A percentile compares a stretch with the other conserved stretches of the same genome.
These are phyloP conservation scores for Pelobates fuscus DNA, from an alignment of 2,113 vertebrate genomes.

Conservation along the genomic window DNA sequence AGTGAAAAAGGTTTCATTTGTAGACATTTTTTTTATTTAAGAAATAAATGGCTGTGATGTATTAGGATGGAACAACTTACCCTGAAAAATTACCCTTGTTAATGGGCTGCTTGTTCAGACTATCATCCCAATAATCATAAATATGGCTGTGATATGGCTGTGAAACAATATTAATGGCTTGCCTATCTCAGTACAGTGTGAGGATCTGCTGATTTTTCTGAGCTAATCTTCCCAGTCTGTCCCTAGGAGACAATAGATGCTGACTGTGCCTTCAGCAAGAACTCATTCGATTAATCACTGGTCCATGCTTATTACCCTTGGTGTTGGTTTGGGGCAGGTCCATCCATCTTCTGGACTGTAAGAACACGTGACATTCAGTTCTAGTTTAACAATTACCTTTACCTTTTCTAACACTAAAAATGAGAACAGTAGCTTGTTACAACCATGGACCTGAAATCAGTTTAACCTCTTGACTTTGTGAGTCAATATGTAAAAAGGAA, in stretches of 20 bases:
- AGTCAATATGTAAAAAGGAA: not conserved
- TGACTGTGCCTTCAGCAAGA: slow-evolving; percentile 39
- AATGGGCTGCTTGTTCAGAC: slow-evolving; percentile 17
- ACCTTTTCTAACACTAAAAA: not conserved
- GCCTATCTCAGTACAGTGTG: slow-evolving; percentile 23
- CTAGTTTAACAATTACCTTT: not conserved
- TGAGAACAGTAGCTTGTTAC: not conserved
- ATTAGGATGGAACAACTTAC: slow-evolving; percentile 40
- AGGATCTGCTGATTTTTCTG: slow-evolving; percentile 44
- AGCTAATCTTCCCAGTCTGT: slow-evolving; percentile 42
- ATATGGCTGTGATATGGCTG: slow-evolving; percentile 37
- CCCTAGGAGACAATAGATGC: slow-evolving; percentile 41
- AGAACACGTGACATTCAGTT: slow-evolving; percentile 1
- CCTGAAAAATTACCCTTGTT: slow-evolving; percentile 45
- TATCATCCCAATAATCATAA: slow-evolving; percentile 22
- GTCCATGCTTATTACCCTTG: slow-evolving; percentile 50
- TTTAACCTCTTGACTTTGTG: not conserved
- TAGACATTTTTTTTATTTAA: slow-evolving; percentile 12
- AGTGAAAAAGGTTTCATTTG: slow-evolving; percentile 36
- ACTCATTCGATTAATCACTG: slow-evolving; percentile 45
- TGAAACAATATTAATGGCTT: slow-evolving; percentile 54
- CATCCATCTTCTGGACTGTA: not conserved
- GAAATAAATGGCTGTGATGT: slow-evolving; percentile 35
- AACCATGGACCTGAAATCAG: not conserved
- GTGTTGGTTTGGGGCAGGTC: slow-evolving; percentile 5